A percentile compares a stretch with the other conserved stretches of the same genome.
These are phyloP conservation scores for Triplophysa yarkandensis DNA, from an alignment of 2,797 vertebrate species.

Conservation along the genomic window DNA sequence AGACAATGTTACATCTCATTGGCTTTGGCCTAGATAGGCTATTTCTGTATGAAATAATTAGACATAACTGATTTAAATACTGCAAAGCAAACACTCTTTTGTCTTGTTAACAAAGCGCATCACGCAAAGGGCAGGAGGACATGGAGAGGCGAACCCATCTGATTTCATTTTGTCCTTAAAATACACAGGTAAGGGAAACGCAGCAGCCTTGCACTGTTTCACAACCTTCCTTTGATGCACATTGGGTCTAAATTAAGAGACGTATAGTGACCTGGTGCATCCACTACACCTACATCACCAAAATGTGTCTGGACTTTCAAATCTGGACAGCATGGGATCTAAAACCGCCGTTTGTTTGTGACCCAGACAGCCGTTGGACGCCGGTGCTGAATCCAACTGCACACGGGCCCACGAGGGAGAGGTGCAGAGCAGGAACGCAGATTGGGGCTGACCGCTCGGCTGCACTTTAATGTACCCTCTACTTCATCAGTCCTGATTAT, in stretches of 20 bases:
- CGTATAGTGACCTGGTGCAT: conserved; percentile 19
- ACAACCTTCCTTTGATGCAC: conserved; percentile 10
- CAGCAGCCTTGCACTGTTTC: not conserved
- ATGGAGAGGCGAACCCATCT: conserved; percentile 8
- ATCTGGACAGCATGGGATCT: conserved; percentile 10
- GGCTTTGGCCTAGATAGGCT: conserved; percentile 77
- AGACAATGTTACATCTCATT: conserved; percentile 78
- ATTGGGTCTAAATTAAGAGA: not conserved
- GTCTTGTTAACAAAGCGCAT: conserved; percentile 66
- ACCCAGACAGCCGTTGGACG: conserved; percentile 46
- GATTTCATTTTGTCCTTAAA: conserved; percentile 25
- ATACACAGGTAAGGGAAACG: conserved; percentile 11
- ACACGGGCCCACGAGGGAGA: conserved; percentile 37
- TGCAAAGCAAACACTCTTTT: conserved; percentile 70
- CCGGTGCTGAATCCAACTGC: conserved; percentile 27
- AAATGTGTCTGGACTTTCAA: conserved; percentile 12
- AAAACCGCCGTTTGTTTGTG: conserved; percentile 47
- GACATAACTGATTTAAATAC: conserved; percentile 81
- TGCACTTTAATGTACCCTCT: conserved; percentile 54
- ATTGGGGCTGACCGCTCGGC: conserved; percentile 60
- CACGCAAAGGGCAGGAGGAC: conserved; percentile 51
- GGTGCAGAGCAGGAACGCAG: conserved; percentile 44
- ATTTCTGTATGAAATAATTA: conserved; percentile 81
- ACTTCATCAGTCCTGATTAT: conserved; percentile 56
- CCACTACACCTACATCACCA: conserved; percentile 15